Conservation (phyloP, 2,888 invertebrate genomes). For the Volucella bombylans region DNA sequence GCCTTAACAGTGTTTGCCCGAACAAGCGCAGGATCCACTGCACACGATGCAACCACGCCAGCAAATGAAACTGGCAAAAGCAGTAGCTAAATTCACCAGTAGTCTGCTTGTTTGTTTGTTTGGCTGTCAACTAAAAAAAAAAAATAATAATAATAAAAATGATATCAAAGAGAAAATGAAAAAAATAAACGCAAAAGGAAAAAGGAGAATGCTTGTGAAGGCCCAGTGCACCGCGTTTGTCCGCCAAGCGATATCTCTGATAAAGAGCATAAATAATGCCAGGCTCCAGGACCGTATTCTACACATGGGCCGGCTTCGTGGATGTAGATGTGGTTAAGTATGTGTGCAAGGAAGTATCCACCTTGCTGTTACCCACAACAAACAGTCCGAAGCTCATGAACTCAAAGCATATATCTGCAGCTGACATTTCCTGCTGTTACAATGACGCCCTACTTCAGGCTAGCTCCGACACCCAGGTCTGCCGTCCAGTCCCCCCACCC, state of each 20-base stretch:
- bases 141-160: constrained; percentile 14
- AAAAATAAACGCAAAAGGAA: constrained; percentile 12
- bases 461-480: background rate
- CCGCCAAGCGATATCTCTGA: constrained; percentile 51
- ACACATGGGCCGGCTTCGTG: constrained; percentile 23
- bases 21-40: constrained; percentile 24
- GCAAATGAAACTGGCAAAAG: constrained; percentile 33
- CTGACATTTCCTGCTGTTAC: constrained; percentile 73
- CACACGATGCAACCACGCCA: constrained; percentile 24
- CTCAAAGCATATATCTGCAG: constrained; percentile 59
- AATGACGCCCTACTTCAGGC: constrained; percentile 47
- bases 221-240: constrained; percentile 24
- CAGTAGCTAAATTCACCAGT: constrained; percentile 20
- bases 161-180: background rate
- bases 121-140: constrained; percentile 49
- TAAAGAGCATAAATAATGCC: constrained; percentile 71
- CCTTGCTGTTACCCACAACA: constrained; percentile 46
- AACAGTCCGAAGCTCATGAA: constrained; percentile 62
- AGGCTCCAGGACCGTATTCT: constrained; percentile 18
- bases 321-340: background rate
- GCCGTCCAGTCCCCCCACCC: no score
- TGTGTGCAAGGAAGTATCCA: background rate
- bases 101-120: constrained; percentile 2
- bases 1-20: constrained; percentile 4
- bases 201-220: background rate